Evolutionary conservation across 2,113 vertebrate species (phyloP).

Genomic region (Arizona elegans): DNA sequence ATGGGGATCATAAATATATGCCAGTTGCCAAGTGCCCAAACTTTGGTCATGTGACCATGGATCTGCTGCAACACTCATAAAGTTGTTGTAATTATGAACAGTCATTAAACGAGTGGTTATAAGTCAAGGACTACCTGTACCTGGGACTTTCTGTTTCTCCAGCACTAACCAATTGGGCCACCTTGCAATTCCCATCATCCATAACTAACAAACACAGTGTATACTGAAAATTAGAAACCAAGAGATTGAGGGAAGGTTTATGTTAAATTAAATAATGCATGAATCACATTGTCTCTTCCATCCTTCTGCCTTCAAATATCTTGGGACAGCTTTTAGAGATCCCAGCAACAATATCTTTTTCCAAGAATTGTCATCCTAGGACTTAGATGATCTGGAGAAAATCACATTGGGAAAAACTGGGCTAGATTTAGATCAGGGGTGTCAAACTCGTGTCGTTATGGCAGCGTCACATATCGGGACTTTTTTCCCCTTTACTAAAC

Average conservation of each 20-base stretch:
- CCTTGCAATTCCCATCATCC: not conserved
- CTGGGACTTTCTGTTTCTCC: not conserved
- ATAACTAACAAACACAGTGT: not conserved
- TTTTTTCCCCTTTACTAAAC: too few relatives aligned
- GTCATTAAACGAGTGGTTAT: too few relatives aligned
- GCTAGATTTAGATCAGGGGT: not conserved
- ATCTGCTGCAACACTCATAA: too few relatives aligned
- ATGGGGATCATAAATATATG: too few relatives aligned
- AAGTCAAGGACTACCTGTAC: too few relatives aligned
- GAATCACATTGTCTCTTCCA: not conserved
- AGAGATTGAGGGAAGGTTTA: not conserved
- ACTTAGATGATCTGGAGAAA: not conserved
- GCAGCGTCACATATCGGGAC: too few relatives aligned
- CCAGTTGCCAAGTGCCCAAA: too few relatives aligned
- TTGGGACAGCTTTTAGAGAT: not conserved
- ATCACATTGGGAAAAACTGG: not conserved
- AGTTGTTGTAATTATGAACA: too few relatives aligned
- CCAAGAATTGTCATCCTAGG: not conserved
- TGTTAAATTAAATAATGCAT: not conserved
- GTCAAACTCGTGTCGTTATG: too few relatives aligned
- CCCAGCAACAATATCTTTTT: not conserved
- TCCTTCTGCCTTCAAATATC: not conserved
- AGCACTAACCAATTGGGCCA: not conserved
- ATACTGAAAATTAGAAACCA: not conserved
- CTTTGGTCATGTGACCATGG: too few relatives aligned